Conservation (phyloP, 2,888 invertebrate genomes). For the Drymonia ruficornis region DNA sequence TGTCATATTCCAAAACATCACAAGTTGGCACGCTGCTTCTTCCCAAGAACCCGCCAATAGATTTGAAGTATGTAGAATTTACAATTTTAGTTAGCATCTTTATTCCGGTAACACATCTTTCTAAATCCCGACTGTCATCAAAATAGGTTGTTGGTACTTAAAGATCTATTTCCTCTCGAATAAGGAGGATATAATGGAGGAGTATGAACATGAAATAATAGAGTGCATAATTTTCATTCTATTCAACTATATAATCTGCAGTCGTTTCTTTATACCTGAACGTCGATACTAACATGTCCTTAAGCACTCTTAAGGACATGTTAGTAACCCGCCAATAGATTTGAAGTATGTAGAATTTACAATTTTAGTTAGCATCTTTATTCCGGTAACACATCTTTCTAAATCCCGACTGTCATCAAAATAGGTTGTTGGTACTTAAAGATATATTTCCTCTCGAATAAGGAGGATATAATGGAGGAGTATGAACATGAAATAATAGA, state of each 20-base stretch:
- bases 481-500: conserved; percentile 19
- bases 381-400: conserved; percentile 16
- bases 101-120: conserved; percentile 19
- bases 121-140: conserved; percentile 19
- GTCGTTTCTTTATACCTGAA: conserved; percentile 17
- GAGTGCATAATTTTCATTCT: conserved; percentile 18
- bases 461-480: conserved; percentile 35
- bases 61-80: conserved; percentile 20
- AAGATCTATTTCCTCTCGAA: conserved; percentile 28
- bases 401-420: conserved; percentile 24
- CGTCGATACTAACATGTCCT: too few species aligned
- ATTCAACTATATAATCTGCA: conserved; percentile 14
- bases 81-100: conserved; percentile 21
- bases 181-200: conserved; percentile 29
- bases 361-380: conserved; percentile 23
- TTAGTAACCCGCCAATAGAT: conserved; percentile 20
- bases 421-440: conserved; percentile 25
- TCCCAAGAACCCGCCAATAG: conserved; percentile 24
- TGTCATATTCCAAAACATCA: conserved; percentile 24
- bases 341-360: conserved; percentile 20
- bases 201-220: conserved; percentile 21
- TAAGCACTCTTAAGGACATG: too few species aligned
- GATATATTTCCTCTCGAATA: conserved; percentile 27
- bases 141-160: conserved; percentile 28
- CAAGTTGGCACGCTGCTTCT: conserved; percentile 17